Evolutionary conservation across 2,113 vertebrate genomes (phyloP).

Genomic region (Oreochromis spilurus): DNA sequence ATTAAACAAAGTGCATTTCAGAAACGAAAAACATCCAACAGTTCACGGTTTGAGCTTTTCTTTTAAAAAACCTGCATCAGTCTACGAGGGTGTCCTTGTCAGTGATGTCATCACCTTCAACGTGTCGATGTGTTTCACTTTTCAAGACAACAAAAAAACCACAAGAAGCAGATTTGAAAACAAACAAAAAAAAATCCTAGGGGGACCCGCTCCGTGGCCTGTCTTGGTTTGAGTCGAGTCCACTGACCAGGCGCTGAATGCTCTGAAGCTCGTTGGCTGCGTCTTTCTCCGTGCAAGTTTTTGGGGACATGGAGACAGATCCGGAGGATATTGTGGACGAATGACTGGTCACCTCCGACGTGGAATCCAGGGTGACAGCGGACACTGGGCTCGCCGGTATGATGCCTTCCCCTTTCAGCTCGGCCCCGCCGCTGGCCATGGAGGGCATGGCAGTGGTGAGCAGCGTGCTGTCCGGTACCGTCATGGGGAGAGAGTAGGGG

Average conservation of each 20-base stretch:
- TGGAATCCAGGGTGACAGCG: conserved; percentile 83
- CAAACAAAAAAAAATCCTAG: conserved; percentile 33
- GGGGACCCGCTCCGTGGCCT: conserved; percentile 87
- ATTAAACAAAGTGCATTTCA: conserved; percentile 81
- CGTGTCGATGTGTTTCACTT: conserved; percentile 31
- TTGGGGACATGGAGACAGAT: conserved; percentile 86
- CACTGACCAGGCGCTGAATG: conserved; percentile 95
- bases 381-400: conserved; percentile 81
- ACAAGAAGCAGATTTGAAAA: conserved; percentile 9
- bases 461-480: conserved; percentile 84
- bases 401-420: conserved; percentile 73
- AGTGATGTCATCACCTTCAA: conserved; percentile 29
- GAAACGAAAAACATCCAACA: conserved; percentile 65
- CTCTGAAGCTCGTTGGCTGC: conserved; percentile 90
- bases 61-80: conserved; percentile 55
- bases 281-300: conserved; percentile 85
- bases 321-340: conserved; percentile 86
- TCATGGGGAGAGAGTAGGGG: conserved; percentile 88
- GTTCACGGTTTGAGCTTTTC: conserved; percentile 40
- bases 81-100: conserved; percentile 42
- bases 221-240: conserved; percentile 89
- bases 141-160: conserved; percentile 21
- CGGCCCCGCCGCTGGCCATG: conserved; percentile 68
- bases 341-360: conserved; percentile 90
- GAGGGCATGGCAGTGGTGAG: conserved; percentile 81